phyloP scores from a whole-genome alignment of 2,113 vertebrate genomes.

The Dryoscopus gambensis region DNA sequence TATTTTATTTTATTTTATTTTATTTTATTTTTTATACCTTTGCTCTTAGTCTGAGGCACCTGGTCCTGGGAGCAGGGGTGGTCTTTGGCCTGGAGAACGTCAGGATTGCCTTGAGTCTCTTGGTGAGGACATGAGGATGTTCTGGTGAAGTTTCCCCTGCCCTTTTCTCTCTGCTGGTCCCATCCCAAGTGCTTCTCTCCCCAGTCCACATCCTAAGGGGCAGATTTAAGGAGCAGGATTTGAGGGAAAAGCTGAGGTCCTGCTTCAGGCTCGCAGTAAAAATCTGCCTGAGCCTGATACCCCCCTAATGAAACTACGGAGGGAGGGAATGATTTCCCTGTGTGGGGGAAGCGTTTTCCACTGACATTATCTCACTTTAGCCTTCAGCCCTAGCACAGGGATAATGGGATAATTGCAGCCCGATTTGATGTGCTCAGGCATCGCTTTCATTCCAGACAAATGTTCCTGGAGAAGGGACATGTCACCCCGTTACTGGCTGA shows the following conservation, averaged over 20 bases:
- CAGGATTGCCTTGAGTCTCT: neutral
- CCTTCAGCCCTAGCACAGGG: neutral
- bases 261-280: neutral
- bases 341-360: neutral
- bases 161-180: neutral
- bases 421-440: neutral
- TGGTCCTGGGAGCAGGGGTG: neutral
- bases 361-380: neutral
- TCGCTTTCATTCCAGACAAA: neutral
- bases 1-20: neutral
- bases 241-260: neutral
- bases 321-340: neutral
- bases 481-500: neutral
- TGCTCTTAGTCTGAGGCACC: neutral
- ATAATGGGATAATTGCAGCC: neutral
- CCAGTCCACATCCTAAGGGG: accelerated
- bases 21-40: neutral
- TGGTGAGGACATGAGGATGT: neutral
- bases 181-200: accelerated
- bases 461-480: neutral
- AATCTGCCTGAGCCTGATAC: neutral
- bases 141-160: neutral
- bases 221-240: neutral
- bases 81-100: neutral
- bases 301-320: neutral